Evolutionary conservation across 2,888 invertebrate genomes (phyloP), one percentile per base, ranked within the genome.

Genomic region (Actias luna): DNA sequence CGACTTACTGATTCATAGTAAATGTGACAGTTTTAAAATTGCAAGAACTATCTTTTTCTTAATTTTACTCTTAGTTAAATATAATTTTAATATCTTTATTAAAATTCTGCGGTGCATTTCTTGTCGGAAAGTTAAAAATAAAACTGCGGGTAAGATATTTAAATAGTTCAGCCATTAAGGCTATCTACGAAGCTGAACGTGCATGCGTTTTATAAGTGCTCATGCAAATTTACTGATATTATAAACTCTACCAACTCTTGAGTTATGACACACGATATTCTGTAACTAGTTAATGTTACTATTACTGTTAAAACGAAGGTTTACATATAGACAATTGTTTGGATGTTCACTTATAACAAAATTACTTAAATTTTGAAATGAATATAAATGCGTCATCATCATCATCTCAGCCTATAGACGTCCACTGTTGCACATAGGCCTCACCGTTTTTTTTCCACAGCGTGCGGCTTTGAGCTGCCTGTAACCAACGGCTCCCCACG

Each of bases 91-190:
- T 63, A 65, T 77, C 78, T 74, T 74, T 73, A 78, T 77, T 76
- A 78, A 78, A 79, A 79, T 71, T 79, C 74, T 71, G 65, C 66
- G 60, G 64, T 62, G 61, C 66, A 65, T 68, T 71, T 65, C 71
- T 70, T 66, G 71, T 72, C 68, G 74, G 69, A 67, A 85, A 86
- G 87, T 84, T 78, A 87, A 87, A 85, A 77, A 81, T 85, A 79
- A 83, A 85, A 84, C 75, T 66, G 29, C 63, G 74, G 71, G 78
- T 74, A 75, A 84, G 79, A 79, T 75, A 85, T 88, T 88, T 86
- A 83, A 88, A 88, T 86, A 86, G 83, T 85, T 83, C 74, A 69
- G 67, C 86, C 82, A 87, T 88, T 85, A 87, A 78, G 78, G 59
- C 18, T 74, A 68, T 75, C 73, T 68, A 74, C 73, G 67, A 78